Conservation (phyloP, 2,888 invertebrate species). For the Melanargia galathea region DNA sequence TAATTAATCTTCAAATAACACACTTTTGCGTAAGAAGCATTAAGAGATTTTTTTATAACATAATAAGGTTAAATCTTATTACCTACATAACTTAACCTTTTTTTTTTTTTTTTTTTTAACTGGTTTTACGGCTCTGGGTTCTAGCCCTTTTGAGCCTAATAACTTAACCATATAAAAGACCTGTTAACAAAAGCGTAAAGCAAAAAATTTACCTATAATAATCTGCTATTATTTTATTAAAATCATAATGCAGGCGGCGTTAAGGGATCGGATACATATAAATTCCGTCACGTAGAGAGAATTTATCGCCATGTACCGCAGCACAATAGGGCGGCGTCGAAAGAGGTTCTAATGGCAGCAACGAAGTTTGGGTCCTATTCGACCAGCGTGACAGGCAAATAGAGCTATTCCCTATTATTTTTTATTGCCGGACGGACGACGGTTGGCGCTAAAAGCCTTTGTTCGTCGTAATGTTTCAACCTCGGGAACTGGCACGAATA, state of each 20-base stretch:
- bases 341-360: slow-evolving; percentile 59
- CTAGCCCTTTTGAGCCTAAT: no score
- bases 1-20: no score
- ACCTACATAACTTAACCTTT: no score
- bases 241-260: slow-evolving; percentile 57
- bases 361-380: slow-evolving; percentile 40
- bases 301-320: slow-evolving; percentile 70
- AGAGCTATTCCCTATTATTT: slow-evolving; percentile 32
- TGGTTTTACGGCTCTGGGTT: no score
- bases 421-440: slow-evolving; percentile 22
- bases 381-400: slow-evolving; percentile 44
- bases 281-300: slow-evolving; percentile 75
- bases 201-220: not conserved
- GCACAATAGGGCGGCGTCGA: slow-evolving; percentile 73
- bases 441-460: slow-evolving; percentile 24
- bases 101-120: no score
- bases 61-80: no score
- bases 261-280: slow-evolving; percentile 77
- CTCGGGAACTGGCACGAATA: slow-evolving; percentile 1
- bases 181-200: not conserved
- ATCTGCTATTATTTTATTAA: slow-evolving; percentile 10
- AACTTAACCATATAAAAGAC: not conserved
- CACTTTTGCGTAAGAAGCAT: no score
- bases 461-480: slow-evolving; percentile 8
- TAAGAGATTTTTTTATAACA: no score